Percentiles rank a stretch among this genome's conserved stretches.
These are phyloP conservation scores for Pangasius larnaudii DNA, from an alignment of 2,797 vertebrate genomes.

Conservation along the genomic window DNA sequence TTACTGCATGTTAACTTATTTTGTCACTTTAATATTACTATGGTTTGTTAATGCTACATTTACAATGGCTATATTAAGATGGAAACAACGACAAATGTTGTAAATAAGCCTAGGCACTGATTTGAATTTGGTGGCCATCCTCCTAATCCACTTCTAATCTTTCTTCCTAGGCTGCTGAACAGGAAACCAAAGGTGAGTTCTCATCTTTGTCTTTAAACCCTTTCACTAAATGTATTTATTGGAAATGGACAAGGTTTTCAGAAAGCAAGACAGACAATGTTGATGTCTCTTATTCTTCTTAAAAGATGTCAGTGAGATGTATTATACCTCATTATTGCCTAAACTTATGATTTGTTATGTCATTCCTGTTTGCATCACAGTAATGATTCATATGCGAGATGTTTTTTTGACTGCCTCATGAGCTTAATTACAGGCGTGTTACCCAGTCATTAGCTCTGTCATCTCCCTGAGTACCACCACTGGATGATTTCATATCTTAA, in stretches of 20 bases:
- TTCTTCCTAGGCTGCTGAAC: conserved; percentile 92
- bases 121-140: neutral
- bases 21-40: neutral
- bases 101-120: neutral
- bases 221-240: neutral
- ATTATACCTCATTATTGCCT: neutral
- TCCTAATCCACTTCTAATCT: conserved; percentile 58
- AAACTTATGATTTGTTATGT: too few species aligned
- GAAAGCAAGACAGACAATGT: neutral
- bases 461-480: neutral
- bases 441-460: neutral
- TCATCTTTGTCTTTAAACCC: conserved; percentile 19
- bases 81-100: neutral
- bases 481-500: neutral
- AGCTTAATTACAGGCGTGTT: neutral
- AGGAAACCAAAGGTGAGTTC: conserved; percentile 98
- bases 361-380: neutral
- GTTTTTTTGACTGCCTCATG: neutral
- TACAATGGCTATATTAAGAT: neutral
- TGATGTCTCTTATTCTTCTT: neutral
- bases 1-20: neutral
- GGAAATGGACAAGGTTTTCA: neutral
- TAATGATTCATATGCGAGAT: neutral
- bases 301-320: neutral
- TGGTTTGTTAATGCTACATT: neutral